Evolutionary conservation across 2,797 vertebrate species (phyloP), one percentile per base, ranked within the genome.

Genomic region (Todus mexicanus): DNA sequence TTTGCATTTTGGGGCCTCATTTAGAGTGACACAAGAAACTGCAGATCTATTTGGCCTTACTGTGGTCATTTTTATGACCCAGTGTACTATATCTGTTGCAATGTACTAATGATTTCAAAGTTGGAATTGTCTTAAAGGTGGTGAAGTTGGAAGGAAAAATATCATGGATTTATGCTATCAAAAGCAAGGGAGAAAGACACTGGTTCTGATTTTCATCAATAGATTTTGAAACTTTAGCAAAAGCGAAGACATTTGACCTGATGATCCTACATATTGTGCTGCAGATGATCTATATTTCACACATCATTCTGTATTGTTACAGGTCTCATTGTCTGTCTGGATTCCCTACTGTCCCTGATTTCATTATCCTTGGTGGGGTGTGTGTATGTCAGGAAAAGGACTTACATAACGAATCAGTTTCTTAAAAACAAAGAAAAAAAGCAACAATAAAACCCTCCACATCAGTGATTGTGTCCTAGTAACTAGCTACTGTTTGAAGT

Each of bases 251-350:
- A 21, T 66, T 76, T 59, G 42, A 10, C 21, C 12, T 29, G 22
- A n/a, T 63, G 16, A 53, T 77, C 22, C 40, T 76, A 37, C 0
- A 0, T 70, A 26, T 51, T 0, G 1, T 68, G 42, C n/a, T 80
- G 60, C n/a, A 72, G 22, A 21, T 48, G 17, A 65, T 35, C 45
- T 47, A 10, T 53, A 61, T 86, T 92, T 92, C 16, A 25, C n/a
- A 72, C 22, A 56, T 38, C 27, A 43, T 84, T 47, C 27, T 76
- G 23, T 33, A 56, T 29, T 77, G 22, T 54, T 48, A 40, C 4
- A 45, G 37, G 3, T 48, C 15, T 77, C 18, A 35, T 17, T 56
- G 15, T 26, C 33, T 43, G n/a, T 54, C n/a, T 87, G 42, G 29
- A n/a, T 94, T 64, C 16, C 15, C 22, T 51, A 5, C 16, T 45